These are phyloP conservation scores for Diuraphis noxia DNA, from an alignment of 1,140 invertebrate genomes.

Conservation along the genomic window DNA sequence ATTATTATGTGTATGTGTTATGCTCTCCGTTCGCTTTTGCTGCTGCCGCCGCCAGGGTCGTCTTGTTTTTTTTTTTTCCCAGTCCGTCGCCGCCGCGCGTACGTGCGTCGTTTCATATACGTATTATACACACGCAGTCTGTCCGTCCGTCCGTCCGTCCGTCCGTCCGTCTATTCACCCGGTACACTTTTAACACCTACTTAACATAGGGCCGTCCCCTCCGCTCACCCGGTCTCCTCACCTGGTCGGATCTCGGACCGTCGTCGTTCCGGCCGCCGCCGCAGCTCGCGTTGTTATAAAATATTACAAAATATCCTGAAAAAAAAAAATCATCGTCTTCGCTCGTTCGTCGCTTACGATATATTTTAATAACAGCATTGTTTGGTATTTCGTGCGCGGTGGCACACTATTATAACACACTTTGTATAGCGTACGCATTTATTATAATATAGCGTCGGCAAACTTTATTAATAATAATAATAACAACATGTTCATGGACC, in stretches of 20 bases:
- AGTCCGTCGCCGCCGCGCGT: background rate
- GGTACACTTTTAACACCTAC: conserved; percentile 53
- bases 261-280: background rate
- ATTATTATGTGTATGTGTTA: background rate
- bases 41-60: conserved; percentile 29
- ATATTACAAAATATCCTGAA: background rate
- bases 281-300: background rate
- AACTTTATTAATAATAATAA: too few species aligned
- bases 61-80: conserved; percentile 46
- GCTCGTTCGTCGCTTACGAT: background rate
- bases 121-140: background rate
- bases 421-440: too few species aligned
- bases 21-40: background rate
- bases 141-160: conserved; percentile 2
- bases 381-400: background rate
- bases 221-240: background rate
- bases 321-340: background rate
- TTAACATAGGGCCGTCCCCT: conserved; percentile 22
- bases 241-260: background rate
- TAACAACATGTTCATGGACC: too few species aligned
- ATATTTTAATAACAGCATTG: background rate
- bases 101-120: background rate
- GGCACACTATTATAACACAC: too few species aligned
- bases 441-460: background rate
- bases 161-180: conserved; percentile 26